Evolutionary conservation across 2,888 invertebrate genomes (phyloP), one percentile per base, ranked within the genome.

Genomic region (Peribatodes rhomboidaria): DNA sequence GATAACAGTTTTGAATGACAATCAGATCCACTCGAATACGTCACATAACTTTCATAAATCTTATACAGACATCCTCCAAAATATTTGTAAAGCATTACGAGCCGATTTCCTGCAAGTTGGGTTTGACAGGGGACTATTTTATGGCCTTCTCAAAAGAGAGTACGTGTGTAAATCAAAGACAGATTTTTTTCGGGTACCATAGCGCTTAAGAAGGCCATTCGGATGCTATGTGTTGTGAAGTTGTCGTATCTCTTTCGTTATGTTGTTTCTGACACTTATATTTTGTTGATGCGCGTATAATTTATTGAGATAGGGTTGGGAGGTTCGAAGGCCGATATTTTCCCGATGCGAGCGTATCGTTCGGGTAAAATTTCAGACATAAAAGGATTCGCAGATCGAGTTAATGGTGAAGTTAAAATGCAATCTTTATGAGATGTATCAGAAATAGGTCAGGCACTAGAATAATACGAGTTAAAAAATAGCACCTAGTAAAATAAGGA

Each of bases 91-190:
- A 84, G 83, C 83, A 83, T 86, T 82, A 83, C 84, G 79, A 82
- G 83, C 83, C 87, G 85, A 87, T 86, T 82, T 79, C 73, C 70
- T 78, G 77, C 75, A 68, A 78, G 72, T 81, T 87, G 91, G 72
- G 75, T 75, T 73, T 88, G 91, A 90, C 91, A 86, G 81, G 84
- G 89, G 90, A 76, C 86, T 88, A 81, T 81, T 91, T 91, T 91
- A 91, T 89, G 82, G 86, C 84, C 77, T 85, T 79, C 87, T 87
- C 83, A 74, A 82, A 82, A 82, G 83, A 81, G 82, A 80, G 79
- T 76, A 78, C 76, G 76, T 74, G 75, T 77, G 82, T 90, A 89
- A 90, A 89, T 90, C 89, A 89, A 82, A 75, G 72, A 79, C 87
- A 87, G 85, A 85, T 87, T 87, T 86, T 87, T 86, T 71, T 74